Percentiles rank a stretch among this genome's conserved stretches.
These are phyloP conservation scores for Calycopis cecrops DNA, from an alignment of 1,140 invertebrate genomes.

Conservation along the genomic window DNA sequence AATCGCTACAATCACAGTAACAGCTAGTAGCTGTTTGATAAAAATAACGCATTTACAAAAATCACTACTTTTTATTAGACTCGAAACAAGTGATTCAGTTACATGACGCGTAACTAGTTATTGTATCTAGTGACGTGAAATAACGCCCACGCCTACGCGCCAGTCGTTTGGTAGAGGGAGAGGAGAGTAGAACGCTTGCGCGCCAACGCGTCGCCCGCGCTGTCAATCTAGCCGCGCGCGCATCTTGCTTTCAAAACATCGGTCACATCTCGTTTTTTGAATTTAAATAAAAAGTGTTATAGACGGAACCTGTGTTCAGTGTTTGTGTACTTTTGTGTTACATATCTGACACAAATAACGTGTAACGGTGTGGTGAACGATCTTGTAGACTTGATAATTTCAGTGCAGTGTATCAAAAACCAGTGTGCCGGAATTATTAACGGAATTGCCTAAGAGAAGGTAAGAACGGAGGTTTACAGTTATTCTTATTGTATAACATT, in stretches of 20 bases:
- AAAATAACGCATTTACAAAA: too few species aligned
- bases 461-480: slow-evolving; percentile 71
- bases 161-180: slow-evolving; percentile 62
- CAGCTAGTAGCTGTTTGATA: too few species aligned
- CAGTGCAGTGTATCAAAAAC: slow-evolving; percentile 64
- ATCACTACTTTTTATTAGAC: too few species aligned
- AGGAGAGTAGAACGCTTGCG: slow-evolving; percentile 55
- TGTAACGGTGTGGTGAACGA: slow-evolving; percentile 67
- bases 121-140: too few species aligned
- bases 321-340: slow-evolving; percentile 51
- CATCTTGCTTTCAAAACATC: slow-evolving; percentile 33
- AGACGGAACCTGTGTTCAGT: slow-evolving; percentile 42
- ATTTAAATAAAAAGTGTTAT: slow-evolving; percentile 29
- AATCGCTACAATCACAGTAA: too few species aligned
- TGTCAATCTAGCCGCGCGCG: slow-evolving; percentile 44
- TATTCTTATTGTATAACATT: slow-evolving; percentile 68
- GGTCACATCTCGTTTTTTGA: slow-evolving; percentile 27
- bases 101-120: too few species aligned
- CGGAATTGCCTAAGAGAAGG: slow-evolving; percentile 67
- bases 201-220: slow-evolving; percentile 20
- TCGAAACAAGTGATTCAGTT: too few species aligned
- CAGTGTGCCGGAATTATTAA: slow-evolving; percentile 67
- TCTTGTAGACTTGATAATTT: slow-evolving; percentile 63
- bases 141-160: slow-evolving; percentile 49
- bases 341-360: slow-evolving; percentile 67